Percentiles rank a stretch among this genome's conserved stretches.
phyloP scores from a whole-genome alignment of 2,797 vertebrate genomes.

The Esox masquinongy region DNA sequence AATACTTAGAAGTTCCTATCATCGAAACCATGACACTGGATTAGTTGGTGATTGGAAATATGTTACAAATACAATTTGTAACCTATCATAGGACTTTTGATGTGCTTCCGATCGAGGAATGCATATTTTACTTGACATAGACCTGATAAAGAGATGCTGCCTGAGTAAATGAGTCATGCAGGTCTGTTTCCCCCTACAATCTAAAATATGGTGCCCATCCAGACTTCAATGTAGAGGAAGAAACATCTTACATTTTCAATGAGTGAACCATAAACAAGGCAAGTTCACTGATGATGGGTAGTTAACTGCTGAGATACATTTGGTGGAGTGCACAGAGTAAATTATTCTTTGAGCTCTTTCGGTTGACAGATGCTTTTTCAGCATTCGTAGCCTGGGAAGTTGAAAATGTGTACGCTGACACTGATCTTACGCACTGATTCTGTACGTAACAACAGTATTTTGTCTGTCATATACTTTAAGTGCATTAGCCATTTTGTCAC shows the following conservation, averaged over 20 bases:
- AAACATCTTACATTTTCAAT: conserved; percentile 21
- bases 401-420: background rate
- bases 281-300: background rate
- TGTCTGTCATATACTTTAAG: background rate
- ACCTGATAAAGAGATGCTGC: background rate
- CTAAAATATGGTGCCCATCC: conserved; percentile 8
- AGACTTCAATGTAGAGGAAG: conserved; percentile 23
- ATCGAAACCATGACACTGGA: too few species aligned
- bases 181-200: background rate
- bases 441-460: background rate
- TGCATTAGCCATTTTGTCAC: too few species aligned
- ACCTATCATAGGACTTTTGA: too few species aligned
- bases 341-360: background rate
- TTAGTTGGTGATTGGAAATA: too few species aligned
- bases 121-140: background rate
- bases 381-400: background rate
- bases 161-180: background rate
- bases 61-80: too few species aligned
- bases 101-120: background rate
- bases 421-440: background rate
- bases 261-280: background rate
- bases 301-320: background rate
- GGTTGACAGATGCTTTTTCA: background rate
- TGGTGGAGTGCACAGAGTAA: background rate
- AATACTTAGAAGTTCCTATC: too few species aligned